Conservation (phyloP, 2,113 vertebrate genomes). For the Ctenodactylus gundi region DNA sequence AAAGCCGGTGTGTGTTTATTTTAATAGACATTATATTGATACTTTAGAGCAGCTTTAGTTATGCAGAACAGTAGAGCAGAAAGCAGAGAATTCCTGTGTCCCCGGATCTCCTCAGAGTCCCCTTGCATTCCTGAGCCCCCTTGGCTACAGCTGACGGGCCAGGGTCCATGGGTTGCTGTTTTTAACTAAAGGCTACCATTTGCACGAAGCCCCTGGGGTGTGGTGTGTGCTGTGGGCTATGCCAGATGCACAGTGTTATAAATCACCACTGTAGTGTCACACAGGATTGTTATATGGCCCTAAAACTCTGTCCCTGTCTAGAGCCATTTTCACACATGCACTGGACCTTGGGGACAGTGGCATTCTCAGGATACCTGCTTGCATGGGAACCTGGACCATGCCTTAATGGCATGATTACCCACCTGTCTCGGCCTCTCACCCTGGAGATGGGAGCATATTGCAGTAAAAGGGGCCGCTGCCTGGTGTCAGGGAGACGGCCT, state of each 20-base stretch:
- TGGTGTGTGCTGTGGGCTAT: background rate
- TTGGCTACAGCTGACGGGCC: rapidly evolving
- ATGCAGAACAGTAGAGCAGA: background rate
- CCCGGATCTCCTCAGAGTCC: rapidly evolving
- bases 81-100: background rate
- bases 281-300: rapidly evolving
- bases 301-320: rapidly evolving
- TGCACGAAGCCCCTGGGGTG: rapidly evolving
- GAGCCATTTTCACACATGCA: rapidly evolving
- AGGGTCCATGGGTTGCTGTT: rapidly evolving
- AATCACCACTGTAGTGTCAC: rapidly evolving
- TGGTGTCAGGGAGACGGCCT: background rate
- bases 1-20: background rate
- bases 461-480: background rate
- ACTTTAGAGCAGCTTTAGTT: background rate
- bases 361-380: too few species aligned
- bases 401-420: background rate
- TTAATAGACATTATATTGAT: background rate
- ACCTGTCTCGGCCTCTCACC: background rate
- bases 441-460: rapidly evolving
- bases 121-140: rapidly evolving
- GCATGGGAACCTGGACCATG: rapidly evolving
- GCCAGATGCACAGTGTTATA: rapidly evolving
- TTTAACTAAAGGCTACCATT: rapidly evolving
- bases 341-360: background rate